Percentiles rank a stretch among this genome's conserved stretches.
phyloP scores from a whole-genome alignment of 2,797 vertebrate species.

The Carapus acus region DNA sequence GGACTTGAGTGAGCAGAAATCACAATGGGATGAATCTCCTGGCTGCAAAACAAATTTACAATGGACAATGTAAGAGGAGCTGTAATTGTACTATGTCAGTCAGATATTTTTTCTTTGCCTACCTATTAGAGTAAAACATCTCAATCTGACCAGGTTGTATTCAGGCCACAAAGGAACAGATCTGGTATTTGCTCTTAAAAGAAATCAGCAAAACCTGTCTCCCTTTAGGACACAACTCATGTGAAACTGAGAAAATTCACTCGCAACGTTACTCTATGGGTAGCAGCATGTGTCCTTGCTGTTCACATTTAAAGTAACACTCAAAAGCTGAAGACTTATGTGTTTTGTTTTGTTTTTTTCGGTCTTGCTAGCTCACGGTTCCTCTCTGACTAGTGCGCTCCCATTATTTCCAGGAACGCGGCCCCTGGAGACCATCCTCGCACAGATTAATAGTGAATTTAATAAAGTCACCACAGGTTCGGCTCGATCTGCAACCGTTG shows the following conservation, averaged over 20 bases:
- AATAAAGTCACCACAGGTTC: conserved; percentile 46
- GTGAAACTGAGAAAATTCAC: neutral
- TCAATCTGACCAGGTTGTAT: neutral
- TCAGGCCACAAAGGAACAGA: neutral
- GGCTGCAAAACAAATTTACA: no score
- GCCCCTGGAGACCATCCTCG: no score
- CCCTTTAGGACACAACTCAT: no score
- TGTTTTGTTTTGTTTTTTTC: no score
- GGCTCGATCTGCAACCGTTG: conserved; percentile 45
- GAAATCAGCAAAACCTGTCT: no score
- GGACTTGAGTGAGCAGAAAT: no score
- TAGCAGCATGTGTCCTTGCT: neutral
- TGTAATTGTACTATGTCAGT: no score
- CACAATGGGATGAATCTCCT: no score
- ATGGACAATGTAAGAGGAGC: no score
- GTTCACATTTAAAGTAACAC: neutral
- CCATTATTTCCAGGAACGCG: conserved; percentile 7
- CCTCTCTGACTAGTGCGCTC: neutral
- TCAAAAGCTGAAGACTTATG: neutral
- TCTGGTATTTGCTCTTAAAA: no score
- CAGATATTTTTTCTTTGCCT: neutral
- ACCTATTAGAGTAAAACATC: neutral
- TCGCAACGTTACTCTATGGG: no score
- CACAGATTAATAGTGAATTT: conserved; percentile 44
- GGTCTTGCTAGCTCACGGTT: neutral